Base-by-base conservation (phyloP, 53 echinoderm and acorn worm species). In the Apostichopus leukothele region DNA sequence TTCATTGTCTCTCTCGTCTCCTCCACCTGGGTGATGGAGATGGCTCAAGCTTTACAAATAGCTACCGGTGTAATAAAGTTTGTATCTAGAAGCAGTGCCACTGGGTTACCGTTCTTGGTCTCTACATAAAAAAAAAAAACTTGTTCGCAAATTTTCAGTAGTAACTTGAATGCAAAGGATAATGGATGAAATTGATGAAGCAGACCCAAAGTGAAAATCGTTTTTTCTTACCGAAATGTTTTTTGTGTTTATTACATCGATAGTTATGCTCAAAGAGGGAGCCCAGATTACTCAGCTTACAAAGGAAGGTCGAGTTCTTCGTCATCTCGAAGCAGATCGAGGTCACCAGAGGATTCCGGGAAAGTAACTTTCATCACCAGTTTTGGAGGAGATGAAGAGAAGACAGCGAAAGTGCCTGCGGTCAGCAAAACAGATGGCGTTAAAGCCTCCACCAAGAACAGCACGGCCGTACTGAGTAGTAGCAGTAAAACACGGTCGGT, bases 301-400 rank as follows among this genome's bases (percentile, higher is more conserved):
- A 88, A 81, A 25, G 59, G 90, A 22, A 88, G 83, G 10, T 89
- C 92, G 6, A 66, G 67, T 7, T 95, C 96, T 59, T 97, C 98
- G 12, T 95, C 95, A 21, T 96, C 96, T 51, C 88, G 95, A 50
- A 99, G 99, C 90, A 90, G 96, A 52, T 94, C 93, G 51, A 99
- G 84, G 91, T 91, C 94, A 18, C 96, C 99, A 8, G 95, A 92
- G 68, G 94, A 94, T 73, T 83, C 94, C 1, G 99, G 99, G 89
- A 93, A 96, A 83, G 96, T 99, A 76, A 94, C 95, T 73, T 99
- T 99, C 96, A 99, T 99, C 90, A 99, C 99, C 81, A 99, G 99
- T 90, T 99, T 99, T 63, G 99, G 99, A 14, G 94, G 93, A 25
- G 99, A 94, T 1, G 92, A 93, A 13, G 93, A 94, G 21, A 92